phyloP scores from a whole-genome alignment of 1,140 invertebrate species.

The Steinernema khuongi region DNA sequence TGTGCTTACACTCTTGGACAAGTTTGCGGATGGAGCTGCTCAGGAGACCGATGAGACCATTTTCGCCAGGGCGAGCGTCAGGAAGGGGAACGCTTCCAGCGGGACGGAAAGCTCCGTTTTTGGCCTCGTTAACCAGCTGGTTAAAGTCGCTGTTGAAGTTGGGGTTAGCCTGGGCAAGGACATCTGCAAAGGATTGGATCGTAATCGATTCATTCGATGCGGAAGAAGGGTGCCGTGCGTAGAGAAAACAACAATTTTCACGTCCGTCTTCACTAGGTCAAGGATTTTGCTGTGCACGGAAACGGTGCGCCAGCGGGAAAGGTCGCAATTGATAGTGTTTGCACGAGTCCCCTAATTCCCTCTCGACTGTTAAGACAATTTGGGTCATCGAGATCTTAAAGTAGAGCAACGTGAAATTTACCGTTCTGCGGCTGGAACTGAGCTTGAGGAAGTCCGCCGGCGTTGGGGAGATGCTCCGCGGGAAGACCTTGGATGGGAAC shows the following conservation, averaged over 20 bases:
- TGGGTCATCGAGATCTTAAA: background rate
- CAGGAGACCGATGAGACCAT: slow-evolving; percentile 55
- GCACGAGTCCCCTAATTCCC: background rate
- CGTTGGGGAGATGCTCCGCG: slow-evolving; percentile 41
- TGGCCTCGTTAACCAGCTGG: slow-evolving; percentile 37
- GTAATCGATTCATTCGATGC: background rate
- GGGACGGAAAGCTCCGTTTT: slow-evolving; percentile 32
- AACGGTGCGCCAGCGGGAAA: background rate
- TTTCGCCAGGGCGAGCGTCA: slow-evolving; percentile 58
- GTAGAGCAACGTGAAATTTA: background rate
- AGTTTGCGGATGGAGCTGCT: slow-evolving; percentile 56
- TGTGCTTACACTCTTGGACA: slow-evolving; percentile 51
- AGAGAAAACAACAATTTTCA: background rate
- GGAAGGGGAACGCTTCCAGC: slow-evolving; percentile 44
- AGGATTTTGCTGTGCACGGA: slow-evolving; percentile 9
- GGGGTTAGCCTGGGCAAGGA: slow-evolving; percentile 56
- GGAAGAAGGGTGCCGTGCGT: background rate
- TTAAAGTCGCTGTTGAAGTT: slow-evolving; percentile 52
- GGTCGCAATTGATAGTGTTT: slow-evolving; percentile 12
- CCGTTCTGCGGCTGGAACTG: background rate
- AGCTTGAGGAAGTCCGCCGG: slow-evolving; percentile 4
- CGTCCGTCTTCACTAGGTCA: slow-evolving; percentile 5
- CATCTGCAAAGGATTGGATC: slow-evolving; percentile 32
- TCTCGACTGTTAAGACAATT: background rate
- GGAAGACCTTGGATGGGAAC: slow-evolving; percentile 57